Evolutionary conservation across 2,113 vertebrate genomes (phyloP).

Genomic region (Poeciliopsis retropinna): DNA sequence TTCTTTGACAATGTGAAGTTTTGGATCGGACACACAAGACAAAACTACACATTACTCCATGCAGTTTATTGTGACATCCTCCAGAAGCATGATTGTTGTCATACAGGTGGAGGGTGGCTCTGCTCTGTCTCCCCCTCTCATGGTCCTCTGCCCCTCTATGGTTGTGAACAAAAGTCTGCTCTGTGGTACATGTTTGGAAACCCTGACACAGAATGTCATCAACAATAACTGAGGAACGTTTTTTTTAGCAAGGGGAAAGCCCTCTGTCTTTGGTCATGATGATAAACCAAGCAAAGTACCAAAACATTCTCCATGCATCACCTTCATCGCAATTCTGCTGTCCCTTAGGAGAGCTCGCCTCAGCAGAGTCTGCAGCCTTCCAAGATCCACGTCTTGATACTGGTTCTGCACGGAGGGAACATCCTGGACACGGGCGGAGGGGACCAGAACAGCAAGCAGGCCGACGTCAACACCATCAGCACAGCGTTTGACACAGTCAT

Average conservation of each 20-base stretch:
- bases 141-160: slow-evolving; percentile 40
- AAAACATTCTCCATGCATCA: background rate
- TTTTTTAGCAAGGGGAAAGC: slow-evolving; percentile 14
- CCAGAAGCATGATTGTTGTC: slow-evolving; percentile 46
- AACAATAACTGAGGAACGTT: slow-evolving; percentile 16
- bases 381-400: slow-evolving; percentile 91
- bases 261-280: slow-evolving; percentile 21
- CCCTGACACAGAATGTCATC: slow-evolving; percentile 3
- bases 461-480: slow-evolving; percentile 92
- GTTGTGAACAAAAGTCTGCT: slow-evolving; percentile 40
- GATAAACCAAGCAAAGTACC: background rate
- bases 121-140: slow-evolving; percentile 42
- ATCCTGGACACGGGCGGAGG: slow-evolving; percentile 95
- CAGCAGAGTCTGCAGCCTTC: slow-evolving; percentile 85
- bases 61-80: slow-evolving; percentile 45
- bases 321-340: background rate
- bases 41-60: slow-evolving; percentile 64
- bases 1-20: slow-evolving; percentile 63
- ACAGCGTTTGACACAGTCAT: slow-evolving; percentile 93
- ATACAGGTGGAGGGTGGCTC: slow-evolving; percentile 50
- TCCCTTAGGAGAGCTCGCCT: slow-evolving; percentile 83
- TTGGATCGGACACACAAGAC: slow-evolving; percentile 36
- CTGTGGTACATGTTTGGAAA: slow-evolving; percentile 38
- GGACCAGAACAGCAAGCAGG: slow-evolving; percentile 95
- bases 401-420: slow-evolving; percentile 96